Percentiles rank a stretch among this genome's conserved stretches.
Evolutionary conservation across 2,113 vertebrate species (phyloP).

Genomic region (Piprites chloris): DNA sequence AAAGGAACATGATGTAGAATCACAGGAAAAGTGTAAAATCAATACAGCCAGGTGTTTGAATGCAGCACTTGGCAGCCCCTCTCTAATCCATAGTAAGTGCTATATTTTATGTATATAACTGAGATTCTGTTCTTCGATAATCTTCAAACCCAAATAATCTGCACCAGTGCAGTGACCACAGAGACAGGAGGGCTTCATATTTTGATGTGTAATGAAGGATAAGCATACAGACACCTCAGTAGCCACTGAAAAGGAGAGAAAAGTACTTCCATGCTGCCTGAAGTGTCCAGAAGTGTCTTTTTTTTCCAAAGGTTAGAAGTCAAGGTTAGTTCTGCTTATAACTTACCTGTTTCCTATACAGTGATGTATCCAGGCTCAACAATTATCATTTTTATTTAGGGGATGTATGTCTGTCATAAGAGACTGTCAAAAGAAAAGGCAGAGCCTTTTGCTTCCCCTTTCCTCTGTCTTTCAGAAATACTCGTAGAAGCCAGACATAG

Average conservation of each 20-base stretch:
- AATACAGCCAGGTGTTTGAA: slow-evolving; percentile 71
- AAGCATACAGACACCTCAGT: background rate
- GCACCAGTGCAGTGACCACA: background rate
- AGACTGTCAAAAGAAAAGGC: background rate
- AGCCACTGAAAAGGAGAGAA: background rate
- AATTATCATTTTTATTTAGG: background rate
- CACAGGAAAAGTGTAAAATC: slow-evolving; percentile 76
- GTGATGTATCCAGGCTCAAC: background rate
- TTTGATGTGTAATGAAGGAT: background rate
- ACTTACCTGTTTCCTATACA: background rate
- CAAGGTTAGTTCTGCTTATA: background rate
- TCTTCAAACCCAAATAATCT: slow-evolving; percentile 30
- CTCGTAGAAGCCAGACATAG: background rate
- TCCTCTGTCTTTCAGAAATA: background rate
- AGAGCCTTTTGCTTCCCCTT: background rate
- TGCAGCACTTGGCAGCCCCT: slow-evolving; percentile 62
- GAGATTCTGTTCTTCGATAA: slow-evolving; percentile 24
- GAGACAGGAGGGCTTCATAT: background rate
- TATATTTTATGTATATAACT: slow-evolving; percentile 71
- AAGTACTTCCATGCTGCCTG: background rate
- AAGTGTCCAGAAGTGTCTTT: background rate
- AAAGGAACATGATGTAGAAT: slow-evolving; percentile 76
- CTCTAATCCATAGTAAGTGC: slow-evolving; percentile 62
- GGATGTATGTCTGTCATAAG: rapidly evolving
- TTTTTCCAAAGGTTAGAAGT: background rate